These are phyloP conservation scores for Novumbra hubbsi DNA, from an alignment of 2,797 vertebrate species.

Conservation along the genomic window DNA sequence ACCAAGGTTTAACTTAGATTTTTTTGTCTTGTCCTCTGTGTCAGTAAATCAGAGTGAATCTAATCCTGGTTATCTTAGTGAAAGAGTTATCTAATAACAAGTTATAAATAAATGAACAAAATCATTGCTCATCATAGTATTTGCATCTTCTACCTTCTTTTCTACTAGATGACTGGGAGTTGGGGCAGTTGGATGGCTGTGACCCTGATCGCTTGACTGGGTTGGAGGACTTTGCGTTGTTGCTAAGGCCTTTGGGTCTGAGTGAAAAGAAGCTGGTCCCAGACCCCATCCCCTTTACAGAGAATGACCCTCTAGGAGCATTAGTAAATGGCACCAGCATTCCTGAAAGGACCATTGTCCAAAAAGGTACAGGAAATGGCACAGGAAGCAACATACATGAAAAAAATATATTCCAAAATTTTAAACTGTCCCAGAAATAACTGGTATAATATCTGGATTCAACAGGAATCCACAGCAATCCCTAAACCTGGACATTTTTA, in stretches of 20 bases:
- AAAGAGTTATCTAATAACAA: neutral
- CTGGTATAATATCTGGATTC: neutral
- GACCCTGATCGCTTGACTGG: slow-evolving; percentile 74
- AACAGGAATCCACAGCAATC: neutral
- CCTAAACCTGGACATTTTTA: neutral
- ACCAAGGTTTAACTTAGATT: neutral
- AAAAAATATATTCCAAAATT: neutral
- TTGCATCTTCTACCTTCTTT: neutral
- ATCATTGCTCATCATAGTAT: neutral
- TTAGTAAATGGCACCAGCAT: slow-evolving; percentile 57
- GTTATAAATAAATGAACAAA: neutral
- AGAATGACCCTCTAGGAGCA: slow-evolving; percentile 78
- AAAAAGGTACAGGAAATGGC: slow-evolving; percentile 62
- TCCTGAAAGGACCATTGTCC: slow-evolving; percentile 35
- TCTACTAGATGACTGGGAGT: slow-evolving; percentile 83
- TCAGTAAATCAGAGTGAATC: neutral
- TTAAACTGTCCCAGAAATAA: neutral
- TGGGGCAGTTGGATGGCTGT: slow-evolving; percentile 62
- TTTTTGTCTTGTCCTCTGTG: neutral
- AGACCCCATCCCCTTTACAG: slow-evolving; percentile 74
- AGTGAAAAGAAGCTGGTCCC: slow-evolving; percentile 78
- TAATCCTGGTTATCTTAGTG: neutral
- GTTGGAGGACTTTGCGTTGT: slow-evolving; percentile 77
- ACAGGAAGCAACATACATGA: neutral
- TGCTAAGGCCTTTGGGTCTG: slow-evolving; percentile 75